Percentiles rank a stretch among this genome's conserved stretches.
Evolutionary conservation across 2,888 invertebrate species (phyloP).

Genomic region (Pammene fasciana): DNA sequence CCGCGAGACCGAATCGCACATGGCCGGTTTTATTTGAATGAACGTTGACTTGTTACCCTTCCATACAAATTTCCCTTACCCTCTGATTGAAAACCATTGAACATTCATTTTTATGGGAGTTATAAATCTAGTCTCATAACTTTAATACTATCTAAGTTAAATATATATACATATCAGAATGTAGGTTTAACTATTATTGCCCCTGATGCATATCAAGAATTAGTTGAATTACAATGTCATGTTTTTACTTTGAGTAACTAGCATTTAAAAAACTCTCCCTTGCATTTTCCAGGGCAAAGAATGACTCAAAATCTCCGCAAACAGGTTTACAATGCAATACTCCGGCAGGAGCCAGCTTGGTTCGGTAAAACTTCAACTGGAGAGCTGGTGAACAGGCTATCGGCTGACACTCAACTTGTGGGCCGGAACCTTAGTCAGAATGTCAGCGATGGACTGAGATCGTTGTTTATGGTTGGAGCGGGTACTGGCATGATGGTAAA

Average conservation of each 20-base stretch:
- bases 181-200: no score
- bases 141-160: no score
- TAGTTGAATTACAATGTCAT: no score
- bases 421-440: slow-evolving; percentile 96
- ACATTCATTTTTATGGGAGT: no score
- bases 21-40: no score
- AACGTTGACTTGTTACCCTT: no score
- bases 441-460: slow-evolving; percentile 96
- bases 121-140: no score
- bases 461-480: slow-evolving; percentile 92
- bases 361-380: slow-evolving; percentile 95
- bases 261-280: neutral
- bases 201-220: no score
- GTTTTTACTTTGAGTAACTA: neutral
- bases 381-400: slow-evolving; percentile 94
- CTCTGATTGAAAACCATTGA: no score
- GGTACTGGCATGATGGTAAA: slow-evolving; percentile 97
- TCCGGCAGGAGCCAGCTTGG: slow-evolving; percentile 95
- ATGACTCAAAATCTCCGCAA: slow-evolving; percentile 92
- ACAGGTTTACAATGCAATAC: slow-evolving; percentile 89
- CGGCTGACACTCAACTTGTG: slow-evolving; percentile 95
- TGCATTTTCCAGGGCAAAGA: slow-evolving; percentile 90
- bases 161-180: no score
- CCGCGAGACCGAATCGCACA: no score
- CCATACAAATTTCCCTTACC: no score